Percentiles rank a stretch among this genome's conserved stretches.
Evolutionary conservation across 2,797 vertebrate species (phyloP).

Genomic region (Eulemur mongoz): DNA sequence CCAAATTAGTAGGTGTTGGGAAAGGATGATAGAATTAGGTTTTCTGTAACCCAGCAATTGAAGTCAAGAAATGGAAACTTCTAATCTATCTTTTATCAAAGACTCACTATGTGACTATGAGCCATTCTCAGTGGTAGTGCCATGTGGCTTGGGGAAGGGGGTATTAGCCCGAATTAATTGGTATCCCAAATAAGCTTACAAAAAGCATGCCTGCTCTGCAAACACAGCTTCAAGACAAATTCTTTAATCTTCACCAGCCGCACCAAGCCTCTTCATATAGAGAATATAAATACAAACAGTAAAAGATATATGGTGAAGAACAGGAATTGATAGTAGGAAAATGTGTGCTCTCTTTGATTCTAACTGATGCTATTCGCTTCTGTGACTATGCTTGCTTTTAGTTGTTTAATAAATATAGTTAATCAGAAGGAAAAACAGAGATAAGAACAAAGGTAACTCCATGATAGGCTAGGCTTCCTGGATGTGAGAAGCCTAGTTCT

Average conservation of each 20-base stretch:
- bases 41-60: constrained; percentile 40
- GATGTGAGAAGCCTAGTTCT: too few relatives aligned
- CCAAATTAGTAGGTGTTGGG: constrained; percentile 44
- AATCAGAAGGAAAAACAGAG: too few relatives aligned
- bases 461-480: too few relatives aligned
- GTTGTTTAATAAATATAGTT: too few relatives aligned
- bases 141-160: neutral
- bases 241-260: neutral
- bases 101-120: neutral
- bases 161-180: neutral
- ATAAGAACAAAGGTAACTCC: too few relatives aligned
- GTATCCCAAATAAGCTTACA: constrained; percentile 20
- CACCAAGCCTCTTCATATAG: neutral
- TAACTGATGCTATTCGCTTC: too few relatives aligned
- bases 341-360: too few relatives aligned
- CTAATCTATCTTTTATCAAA: constrained; percentile 34
- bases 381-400: too few relatives aligned
- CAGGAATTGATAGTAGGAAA: too few relatives aligned
- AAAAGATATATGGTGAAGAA: neutral
- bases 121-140: neutral
- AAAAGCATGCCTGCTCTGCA: constrained; percentile 44
- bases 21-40: constrained; percentile 40
- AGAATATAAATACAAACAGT: neutral
- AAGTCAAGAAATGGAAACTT: constrained; percentile 29
- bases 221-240: constrained; percentile 14